A percentile compares a stretch with the other conserved stretches of the same genome.
Conservation (phyloP, 2,797 vertebrate genomes). For the Trachops cirrhosus region DNA sequence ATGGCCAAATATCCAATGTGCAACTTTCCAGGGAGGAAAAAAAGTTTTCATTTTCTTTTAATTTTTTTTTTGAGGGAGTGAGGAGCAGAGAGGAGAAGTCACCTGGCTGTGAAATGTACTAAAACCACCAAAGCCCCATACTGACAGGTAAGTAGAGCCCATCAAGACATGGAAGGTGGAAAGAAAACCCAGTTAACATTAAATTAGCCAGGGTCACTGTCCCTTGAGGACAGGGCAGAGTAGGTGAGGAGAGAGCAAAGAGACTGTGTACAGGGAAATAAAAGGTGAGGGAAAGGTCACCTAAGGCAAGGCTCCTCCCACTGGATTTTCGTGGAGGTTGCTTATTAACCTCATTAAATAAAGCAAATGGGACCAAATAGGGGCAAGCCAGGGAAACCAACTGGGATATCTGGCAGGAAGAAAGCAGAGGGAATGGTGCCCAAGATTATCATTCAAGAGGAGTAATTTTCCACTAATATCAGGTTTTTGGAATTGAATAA, state of each 20-base stretch:
- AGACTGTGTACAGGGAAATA: background rate
- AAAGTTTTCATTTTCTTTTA: background rate
- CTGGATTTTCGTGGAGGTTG: slow-evolving; percentile 16
- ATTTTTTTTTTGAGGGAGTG: background rate
- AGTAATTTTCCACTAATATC: background rate
- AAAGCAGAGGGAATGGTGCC: background rate
- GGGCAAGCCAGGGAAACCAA: background rate
- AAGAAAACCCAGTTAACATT: background rate
- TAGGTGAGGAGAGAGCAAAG: background rate
- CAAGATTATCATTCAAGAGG: background rate
- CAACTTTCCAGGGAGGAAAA: background rate
- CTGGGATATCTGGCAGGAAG: background rate
- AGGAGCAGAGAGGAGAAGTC: background rate
- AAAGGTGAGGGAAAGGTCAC: background rate
- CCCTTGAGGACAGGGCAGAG: background rate
- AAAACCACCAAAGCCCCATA: background rate
- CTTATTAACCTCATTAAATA: slow-evolving; percentile 53
- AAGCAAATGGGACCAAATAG: slow-evolving; percentile 6
- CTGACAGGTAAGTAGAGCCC: background rate
- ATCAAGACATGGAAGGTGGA: background rate
- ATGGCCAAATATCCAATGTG: background rate
- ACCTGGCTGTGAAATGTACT: background rate
- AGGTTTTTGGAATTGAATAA: background rate
- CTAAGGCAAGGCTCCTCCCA: background rate
- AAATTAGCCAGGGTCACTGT: background rate